Percentiles rank a stretch among this genome's conserved stretches.
These are phyloP conservation scores for Micronycteris hirsuta DNA, from an alignment of 2,113 vertebrate species.

Conservation along the genomic window DNA sequence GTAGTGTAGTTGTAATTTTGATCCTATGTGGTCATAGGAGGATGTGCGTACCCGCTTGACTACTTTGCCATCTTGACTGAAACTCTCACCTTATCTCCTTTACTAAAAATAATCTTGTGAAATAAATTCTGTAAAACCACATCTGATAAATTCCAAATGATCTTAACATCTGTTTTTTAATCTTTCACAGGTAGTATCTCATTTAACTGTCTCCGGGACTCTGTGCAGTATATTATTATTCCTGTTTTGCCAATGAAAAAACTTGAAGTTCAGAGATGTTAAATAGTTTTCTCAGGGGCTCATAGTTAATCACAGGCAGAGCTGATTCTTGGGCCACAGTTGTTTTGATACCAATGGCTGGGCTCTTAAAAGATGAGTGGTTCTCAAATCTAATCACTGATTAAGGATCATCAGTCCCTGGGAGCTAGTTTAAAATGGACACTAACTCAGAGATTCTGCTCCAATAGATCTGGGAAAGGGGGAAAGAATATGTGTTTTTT, in stretches of 20 bases:
- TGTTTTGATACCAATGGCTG: neutral
- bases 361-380: neutral
- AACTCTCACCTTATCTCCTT: neutral
- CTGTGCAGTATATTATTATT: neutral
- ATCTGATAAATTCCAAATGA: neutral
- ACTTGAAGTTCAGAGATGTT: neutral
- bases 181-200: neutral
- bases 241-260: neutral
- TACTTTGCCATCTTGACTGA: neutral
- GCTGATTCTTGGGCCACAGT: neutral
- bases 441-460: neutral
- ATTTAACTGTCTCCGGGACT: neutral
- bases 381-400: neutral
- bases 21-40: neutral
- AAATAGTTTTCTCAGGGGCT: neutral
- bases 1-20: neutral
- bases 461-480: fast-evolving
- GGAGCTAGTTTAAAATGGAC: neutral
- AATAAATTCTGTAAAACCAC: neutral
- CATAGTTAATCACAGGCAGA: neutral
- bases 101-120: neutral
- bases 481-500: neutral
- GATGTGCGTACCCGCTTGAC: neutral
- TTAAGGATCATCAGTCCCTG: neutral
- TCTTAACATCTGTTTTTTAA: neutral